A percentile compares a stretch with the other conserved stretches of the same genome.
phyloP scores from a whole-genome alignment of 2,113 vertebrate genomes.

The Hydrolagus affinis region DNA sequence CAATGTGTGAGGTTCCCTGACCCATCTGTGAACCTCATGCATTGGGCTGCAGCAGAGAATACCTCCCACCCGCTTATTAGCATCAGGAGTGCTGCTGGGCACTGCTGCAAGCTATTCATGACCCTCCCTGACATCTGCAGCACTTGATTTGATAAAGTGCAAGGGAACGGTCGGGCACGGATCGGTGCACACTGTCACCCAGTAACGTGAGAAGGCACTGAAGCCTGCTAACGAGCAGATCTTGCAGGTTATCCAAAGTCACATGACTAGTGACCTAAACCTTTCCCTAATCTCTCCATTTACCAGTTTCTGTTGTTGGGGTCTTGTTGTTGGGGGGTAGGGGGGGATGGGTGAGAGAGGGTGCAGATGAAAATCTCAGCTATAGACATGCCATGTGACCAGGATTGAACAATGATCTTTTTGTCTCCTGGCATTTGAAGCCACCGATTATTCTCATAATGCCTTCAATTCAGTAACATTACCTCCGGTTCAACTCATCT shows the following conservation, averaged over 20 bases:
- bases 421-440: conserved; percentile 5
- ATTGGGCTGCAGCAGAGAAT: conserved; percentile 37
- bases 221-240: conserved; percentile 38
- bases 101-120: conserved; percentile 43
- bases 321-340: conserved; percentile 9
- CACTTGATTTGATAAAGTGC: conserved; percentile 37
- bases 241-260: conserved; percentile 37
- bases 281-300: conserved; percentile 33
- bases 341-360: not conserved
- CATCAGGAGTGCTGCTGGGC: conserved; percentile 40
- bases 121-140: conserved; percentile 39
- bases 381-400: not conserved
- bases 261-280: conserved; percentile 37
- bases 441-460: not conserved
- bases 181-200: conserved; percentile 44
- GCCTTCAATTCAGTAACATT: not conserved
- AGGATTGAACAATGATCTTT: conserved; percentile 25
- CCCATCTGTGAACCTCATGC: conserved; percentile 38
- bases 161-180: conserved; percentile 35
- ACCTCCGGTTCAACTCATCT: not conserved
- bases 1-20: conserved; percentile 35
- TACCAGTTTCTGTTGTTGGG: not conserved
- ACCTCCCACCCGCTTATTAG: conserved; percentile 40
- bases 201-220: conserved; percentile 39
- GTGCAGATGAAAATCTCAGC: not conserved